phyloP scores from a whole-genome alignment of 2,888 invertebrate species.

The Hypolimnas misippus region DNA sequence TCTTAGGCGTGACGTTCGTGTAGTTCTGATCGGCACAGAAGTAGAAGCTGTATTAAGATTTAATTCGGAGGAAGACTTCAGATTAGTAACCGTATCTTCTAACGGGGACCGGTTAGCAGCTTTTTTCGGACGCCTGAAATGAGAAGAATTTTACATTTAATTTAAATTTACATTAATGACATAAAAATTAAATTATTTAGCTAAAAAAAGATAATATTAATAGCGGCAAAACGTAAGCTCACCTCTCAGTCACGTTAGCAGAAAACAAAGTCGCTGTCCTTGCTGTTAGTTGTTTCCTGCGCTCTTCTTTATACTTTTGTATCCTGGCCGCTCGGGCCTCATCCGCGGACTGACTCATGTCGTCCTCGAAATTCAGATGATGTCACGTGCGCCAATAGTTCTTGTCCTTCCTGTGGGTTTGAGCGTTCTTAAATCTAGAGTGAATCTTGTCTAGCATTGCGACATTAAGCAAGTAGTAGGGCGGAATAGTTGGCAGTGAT shows the following conservation, averaged over 20 bases:
- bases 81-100: conserved; percentile 63
- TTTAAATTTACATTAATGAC: background rate
- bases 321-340: conserved; percentile 86
- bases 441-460: conserved; percentile 74
- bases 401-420: conserved; percentile 53
- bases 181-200: background rate
- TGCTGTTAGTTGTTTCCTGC: conserved; percentile 87
- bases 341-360: conserved; percentile 74
- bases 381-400: conserved; percentile 69
- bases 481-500: conserved; percentile 80
- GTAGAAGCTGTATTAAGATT: conserved; percentile 73
- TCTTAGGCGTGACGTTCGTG: conserved; percentile 88
- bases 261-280: conserved; percentile 85
- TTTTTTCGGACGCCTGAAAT: conserved; percentile 73
- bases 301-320: conserved; percentile 89
- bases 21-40: conserved; percentile 86
- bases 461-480: conserved; percentile 72
- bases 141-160: conserved; percentile 30
- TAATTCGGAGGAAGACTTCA: conserved; percentile 78
- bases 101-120: conserved; percentile 60
- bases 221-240: conserved; percentile 25
- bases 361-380: conserved; percentile 53
- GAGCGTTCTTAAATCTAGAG: conserved; percentile 57
- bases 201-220: background rate
- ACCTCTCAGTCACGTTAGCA: conserved; percentile 85